phyloP scores from a whole-genome alignment of 2,888 invertebrate species.

The Podabrus alpinus region DNA sequence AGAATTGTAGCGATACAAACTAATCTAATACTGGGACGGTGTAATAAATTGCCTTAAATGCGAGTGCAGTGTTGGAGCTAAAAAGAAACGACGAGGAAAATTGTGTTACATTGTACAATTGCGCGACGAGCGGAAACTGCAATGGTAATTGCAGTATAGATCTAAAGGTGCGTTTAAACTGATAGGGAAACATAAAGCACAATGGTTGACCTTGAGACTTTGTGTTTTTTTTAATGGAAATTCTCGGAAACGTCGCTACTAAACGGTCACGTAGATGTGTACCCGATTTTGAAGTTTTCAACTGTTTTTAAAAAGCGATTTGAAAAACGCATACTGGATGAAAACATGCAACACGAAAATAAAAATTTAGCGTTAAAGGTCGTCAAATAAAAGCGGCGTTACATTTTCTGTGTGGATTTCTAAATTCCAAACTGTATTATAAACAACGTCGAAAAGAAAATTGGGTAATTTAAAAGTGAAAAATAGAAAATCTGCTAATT shows the following conservation, averaged over 20 bases:
- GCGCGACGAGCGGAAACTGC: too few species aligned
- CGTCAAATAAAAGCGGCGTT: background rate
- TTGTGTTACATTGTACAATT: too few species aligned
- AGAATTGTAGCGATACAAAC: too few species aligned
- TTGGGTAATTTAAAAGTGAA: constrained; percentile 6
- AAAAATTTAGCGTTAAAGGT: background rate
- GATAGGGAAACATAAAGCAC: background rate
- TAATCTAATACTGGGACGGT: too few species aligned
- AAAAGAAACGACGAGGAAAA: too few species aligned
- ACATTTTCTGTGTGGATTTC: background rate
- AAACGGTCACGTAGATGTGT: background rate
- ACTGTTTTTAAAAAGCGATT: background rate
- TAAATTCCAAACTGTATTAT: background rate
- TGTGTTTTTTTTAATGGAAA: background rate
- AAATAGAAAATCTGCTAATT: constrained; percentile 22
- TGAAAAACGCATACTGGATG: background rate
- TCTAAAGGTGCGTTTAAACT: too few species aligned
- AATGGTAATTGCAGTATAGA: too few species aligned
- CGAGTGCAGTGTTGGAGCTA: too few species aligned
- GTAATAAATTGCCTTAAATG: too few species aligned
- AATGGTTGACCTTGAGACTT: background rate
- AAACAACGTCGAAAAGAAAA: background rate
- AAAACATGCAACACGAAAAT: background rate
- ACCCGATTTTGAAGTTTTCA: background rate
- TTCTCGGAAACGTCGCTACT: background rate